A percentile compares a stretch with the other conserved stretches of the same genome.
These are phyloP conservation scores for Saturnia japonica DNA, from an alignment of 2,888 invertebrate genomes.

Conservation along the genomic window DNA sequence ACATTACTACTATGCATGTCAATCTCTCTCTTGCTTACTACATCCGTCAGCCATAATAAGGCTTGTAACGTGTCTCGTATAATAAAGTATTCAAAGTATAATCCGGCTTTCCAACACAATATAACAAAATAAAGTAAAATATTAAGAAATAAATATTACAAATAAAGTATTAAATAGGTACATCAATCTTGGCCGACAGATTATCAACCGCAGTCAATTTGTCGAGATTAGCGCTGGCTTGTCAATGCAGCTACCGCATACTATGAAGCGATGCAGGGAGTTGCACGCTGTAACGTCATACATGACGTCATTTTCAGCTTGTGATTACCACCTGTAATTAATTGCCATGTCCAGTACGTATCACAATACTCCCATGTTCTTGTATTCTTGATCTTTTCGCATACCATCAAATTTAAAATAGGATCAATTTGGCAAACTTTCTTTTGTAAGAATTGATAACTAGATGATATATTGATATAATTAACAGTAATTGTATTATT, in stretches of 20 bases:
- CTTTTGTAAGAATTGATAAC: neutral
- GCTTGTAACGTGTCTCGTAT: no score
- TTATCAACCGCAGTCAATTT: constrained; percentile 47
- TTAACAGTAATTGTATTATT: no score
- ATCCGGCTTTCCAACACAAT: no score
- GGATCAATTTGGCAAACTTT: neutral
- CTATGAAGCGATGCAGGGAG: constrained; percentile 1
- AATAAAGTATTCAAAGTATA: no score
- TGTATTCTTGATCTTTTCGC: neutral
- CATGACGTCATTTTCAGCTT: neutral
- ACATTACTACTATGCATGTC: no score
- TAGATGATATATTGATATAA: no score
- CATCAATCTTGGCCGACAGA: constrained; percentile 30
- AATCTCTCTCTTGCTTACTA: no score
- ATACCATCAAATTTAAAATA: neutral
- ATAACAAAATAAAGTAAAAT: no score
- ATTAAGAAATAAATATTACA: no score
- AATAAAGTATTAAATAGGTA: no score
- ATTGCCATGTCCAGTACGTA: neutral
- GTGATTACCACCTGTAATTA: neutral
- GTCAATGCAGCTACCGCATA: constrained; percentile 39
- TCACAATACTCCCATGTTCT: neutral
- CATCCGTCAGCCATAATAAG: no score
- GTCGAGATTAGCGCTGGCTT: constrained; percentile 51
- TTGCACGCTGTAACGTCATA: neutral